Percentiles rank a stretch among this genome's conserved stretches.
Evolutionary conservation across 2,797 vertebrate species (phyloP).

Genomic region (Phylloscopus collybita): DNA sequence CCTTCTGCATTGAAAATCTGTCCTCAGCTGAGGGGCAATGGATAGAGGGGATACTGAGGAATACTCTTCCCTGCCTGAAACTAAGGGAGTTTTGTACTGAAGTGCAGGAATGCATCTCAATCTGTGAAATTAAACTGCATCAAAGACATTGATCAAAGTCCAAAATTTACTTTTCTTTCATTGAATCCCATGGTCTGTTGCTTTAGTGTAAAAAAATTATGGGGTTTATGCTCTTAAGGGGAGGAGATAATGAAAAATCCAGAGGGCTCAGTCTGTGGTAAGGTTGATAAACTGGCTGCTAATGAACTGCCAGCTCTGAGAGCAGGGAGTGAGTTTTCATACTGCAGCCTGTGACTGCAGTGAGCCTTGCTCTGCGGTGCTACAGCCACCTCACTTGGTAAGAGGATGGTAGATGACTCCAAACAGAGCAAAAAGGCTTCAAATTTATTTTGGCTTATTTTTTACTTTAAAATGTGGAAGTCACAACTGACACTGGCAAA

Average conservation of each 20-base stretch:
- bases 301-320: neutral
- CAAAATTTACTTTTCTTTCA: neutral
- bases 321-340: neutral
- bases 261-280: neutral
- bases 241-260: neutral
- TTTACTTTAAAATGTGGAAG: neutral
- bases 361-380: neutral
- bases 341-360: neutral
- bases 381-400: neutral
- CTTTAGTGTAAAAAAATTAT: neutral
- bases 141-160: neutral
- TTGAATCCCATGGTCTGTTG: neutral
- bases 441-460: neutral
- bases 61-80: neutral
- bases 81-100: neutral
- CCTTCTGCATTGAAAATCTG: neutral
- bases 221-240: neutral
- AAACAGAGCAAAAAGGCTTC: neutral
- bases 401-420: neutral
- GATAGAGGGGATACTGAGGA: neutral
- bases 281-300: neutral
- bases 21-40: neutral
- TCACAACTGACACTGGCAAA: neutral
- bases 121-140: neutral
- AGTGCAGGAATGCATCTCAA: neutral